These are phyloP conservation scores for Dicyrtoma fusca DNA, from an alignment of 2,888 invertebrate genomes.

Conservation along the genomic window DNA sequence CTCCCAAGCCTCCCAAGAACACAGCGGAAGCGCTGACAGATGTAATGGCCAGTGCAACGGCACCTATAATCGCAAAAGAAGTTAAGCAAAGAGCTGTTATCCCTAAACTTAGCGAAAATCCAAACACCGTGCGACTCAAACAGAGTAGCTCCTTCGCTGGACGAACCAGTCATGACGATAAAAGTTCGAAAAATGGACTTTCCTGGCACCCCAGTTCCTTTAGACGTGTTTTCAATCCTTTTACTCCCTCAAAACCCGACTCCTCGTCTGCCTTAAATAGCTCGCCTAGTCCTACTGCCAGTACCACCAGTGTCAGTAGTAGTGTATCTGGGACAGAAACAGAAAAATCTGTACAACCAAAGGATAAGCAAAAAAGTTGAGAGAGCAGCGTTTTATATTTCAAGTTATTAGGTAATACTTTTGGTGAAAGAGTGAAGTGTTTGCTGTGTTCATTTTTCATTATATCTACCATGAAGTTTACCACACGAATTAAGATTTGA, in stretches of 20 bases:
- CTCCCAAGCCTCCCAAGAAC: not conserved
- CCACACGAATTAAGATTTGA: too few species aligned
- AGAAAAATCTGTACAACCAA: too few species aligned
- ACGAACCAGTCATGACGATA: slow-evolving; percentile 37
- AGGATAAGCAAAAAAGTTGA: too few species aligned
- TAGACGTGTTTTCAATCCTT: slow-evolving; percentile 50
- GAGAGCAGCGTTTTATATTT: too few species aligned
- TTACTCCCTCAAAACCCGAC: slow-evolving; percentile 35
- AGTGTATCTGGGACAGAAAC: too few species aligned
- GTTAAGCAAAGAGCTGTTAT: slow-evolving; percentile 1
- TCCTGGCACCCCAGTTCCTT: slow-evolving; percentile 50
- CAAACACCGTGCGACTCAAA: slow-evolving; percentile 1
- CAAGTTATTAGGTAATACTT: too few species aligned
- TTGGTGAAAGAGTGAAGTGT: too few species aligned
- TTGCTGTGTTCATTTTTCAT: too few species aligned
- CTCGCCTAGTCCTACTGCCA: not conserved
- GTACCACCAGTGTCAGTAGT: not conserved
- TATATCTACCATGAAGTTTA: too few species aligned
- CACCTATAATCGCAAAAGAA: slow-evolving; percentile 22
- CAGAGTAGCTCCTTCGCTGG: slow-evolving; percentile 24
- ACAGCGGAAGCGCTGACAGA: slow-evolving; percentile 9
- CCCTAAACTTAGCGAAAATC: not conserved
- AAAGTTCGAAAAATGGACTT: slow-evolving; percentile 36
- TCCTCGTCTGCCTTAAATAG: not conserved
- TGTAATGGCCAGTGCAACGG: slow-evolving; percentile 10